Base-by-base conservation (phyloP, 2,888 invertebrate species). In the Achlya flavicornis region DNA sequence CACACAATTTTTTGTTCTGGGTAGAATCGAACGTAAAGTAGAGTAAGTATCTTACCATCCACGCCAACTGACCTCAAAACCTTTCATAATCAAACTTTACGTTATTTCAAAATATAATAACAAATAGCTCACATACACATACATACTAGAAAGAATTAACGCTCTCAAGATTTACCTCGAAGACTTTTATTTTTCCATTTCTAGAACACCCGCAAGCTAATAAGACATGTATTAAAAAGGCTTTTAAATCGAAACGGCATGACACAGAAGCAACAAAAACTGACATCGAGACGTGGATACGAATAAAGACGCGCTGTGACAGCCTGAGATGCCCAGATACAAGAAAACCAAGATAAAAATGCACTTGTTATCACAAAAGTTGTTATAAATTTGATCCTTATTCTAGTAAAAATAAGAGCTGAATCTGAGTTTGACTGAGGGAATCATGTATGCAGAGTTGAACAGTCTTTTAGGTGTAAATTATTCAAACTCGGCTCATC, bases 401-500 rank as follows among this genome's bases (percentile, higher is more conserved):
- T 35, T 0, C 0, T 2, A 2, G 38, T 61, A 3, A 4, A 0
- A n/a, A 75, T 82, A 86, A 79, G 68, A 67, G 61, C 58, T 19
- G 19, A 16, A 14, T 12, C 53, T 61, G 63, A 64, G 61, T 43
- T 59, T 43, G 48, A 61, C 63, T 6, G 61, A 53, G 19, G 58
- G 70, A 58, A 66, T 66, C 62, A 66, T 66, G 63, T 64, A 77
- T 74, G 77, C 71, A 71, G 78, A 79, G 66, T 77, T 79, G 80
- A 80, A 77, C 74, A 78, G 80, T 78, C 79, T 82, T 85, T 88
- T 88, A 89, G 88, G 89, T 90, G 91, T 92, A 91, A 92, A 92
- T 92, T 90, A 92, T 92, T 92, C 89, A 92, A 87, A 89, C 81
- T 77, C 79, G 80, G 86, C 84, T 90, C 89, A 88, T 89, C 89